Base-by-base conservation (phyloP, 30 jellyfish, hydroid and myxozoan species). In the Morbakka virulenta region DNA sequence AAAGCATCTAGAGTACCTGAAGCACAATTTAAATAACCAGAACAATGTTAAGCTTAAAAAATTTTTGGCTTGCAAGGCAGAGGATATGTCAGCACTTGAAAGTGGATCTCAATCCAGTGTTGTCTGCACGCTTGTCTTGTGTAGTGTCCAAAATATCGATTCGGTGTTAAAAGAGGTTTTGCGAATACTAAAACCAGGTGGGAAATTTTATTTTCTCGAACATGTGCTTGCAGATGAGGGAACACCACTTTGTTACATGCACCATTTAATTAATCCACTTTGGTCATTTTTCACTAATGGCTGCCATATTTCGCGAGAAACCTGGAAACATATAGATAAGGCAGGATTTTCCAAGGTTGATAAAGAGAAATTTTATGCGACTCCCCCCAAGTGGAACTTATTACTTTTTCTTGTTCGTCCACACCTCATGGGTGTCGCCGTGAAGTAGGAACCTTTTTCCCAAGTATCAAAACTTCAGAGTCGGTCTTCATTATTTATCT, bases 171-270 rank as follows among this genome's bases (percentile, higher is more conserved):
- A 52, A 28, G 86, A 74, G 33, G 62, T 74, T 2, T 0, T 11
- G 1, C 72, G 86, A 22, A 64, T 74, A 2, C 34, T 74, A 70
- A 74, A 74, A 33, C 86, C 86, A 1, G 86, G 86, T n/a, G 86
- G 86, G 29, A 26, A 34, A 23, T 74, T 52, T 57, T 74, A 24
- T 29, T 74, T 74, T 62, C 67, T 74, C 2, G 86, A 74, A 64
- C 86, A 74, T 35, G 83, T 57, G 27, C 35, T 35, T 28, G 86
- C 86, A 12, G 31, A 74, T 26, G 24, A 57, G 21, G 83, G 67
- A 2, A 21, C 83, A 25, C 14, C 3, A 25, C 20, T 74, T 3
- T 28, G 30, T 14, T 27, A 28, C 41, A 6, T 74, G 6, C 86
- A 74, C 26, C 65, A 32, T 21, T 2, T n/a, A 25, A 0, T 74